These are phyloP conservation scores for Encarsia formosa DNA, from an alignment of 2,888 invertebrate species.

Conservation along the genomic window DNA sequence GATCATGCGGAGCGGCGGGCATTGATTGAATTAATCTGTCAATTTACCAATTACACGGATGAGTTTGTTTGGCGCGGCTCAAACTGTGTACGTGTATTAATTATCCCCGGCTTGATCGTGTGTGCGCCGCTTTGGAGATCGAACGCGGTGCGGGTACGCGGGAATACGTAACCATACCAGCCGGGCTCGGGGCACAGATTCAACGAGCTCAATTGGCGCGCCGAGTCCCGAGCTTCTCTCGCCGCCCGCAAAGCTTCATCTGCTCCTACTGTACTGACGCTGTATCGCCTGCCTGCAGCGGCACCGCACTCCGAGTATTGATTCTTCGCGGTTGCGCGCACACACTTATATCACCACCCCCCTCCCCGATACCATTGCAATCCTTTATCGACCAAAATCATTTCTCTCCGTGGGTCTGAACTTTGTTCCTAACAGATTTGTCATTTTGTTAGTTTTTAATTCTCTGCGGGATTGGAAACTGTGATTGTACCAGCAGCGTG, in stretches of 20 bases:
- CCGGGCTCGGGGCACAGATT: constrained; percentile 45
- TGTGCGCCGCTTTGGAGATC: not conserved
- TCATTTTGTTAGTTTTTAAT: too few relatives aligned
- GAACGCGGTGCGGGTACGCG: constrained; percentile 1
- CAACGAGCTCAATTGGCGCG: constrained; percentile 51
- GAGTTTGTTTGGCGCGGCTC: constrained; percentile 46
- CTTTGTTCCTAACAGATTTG: too few relatives aligned
- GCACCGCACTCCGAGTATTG: not conserved
- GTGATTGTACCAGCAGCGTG: too few relatives aligned
- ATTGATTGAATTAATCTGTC: constrained; percentile 51
- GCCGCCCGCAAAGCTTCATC: too few relatives aligned
- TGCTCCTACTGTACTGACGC: too few relatives aligned
- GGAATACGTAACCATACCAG: constrained; percentile 37
- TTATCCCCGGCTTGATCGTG: not conserved
- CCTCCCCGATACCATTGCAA: too few relatives aligned
- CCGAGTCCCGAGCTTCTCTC: constrained; percentile 27
- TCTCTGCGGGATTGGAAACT: too few relatives aligned
- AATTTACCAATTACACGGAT: constrained; percentile 51
- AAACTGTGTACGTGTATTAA: too few relatives aligned
- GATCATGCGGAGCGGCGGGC: constrained; percentile 24
- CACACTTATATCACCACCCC: too few relatives aligned
- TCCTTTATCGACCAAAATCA: too few relatives aligned
- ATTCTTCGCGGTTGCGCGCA: not conserved
- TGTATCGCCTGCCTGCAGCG: too few relatives aligned
- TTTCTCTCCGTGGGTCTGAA: too few relatives aligned